A percentile compares a stretch with the other conserved stretches of the same genome.
These are phyloP conservation scores for Ceratosolen solmsi DNA, from an alignment of 1,140 invertebrate genomes.

Conservation along the genomic window DNA sequence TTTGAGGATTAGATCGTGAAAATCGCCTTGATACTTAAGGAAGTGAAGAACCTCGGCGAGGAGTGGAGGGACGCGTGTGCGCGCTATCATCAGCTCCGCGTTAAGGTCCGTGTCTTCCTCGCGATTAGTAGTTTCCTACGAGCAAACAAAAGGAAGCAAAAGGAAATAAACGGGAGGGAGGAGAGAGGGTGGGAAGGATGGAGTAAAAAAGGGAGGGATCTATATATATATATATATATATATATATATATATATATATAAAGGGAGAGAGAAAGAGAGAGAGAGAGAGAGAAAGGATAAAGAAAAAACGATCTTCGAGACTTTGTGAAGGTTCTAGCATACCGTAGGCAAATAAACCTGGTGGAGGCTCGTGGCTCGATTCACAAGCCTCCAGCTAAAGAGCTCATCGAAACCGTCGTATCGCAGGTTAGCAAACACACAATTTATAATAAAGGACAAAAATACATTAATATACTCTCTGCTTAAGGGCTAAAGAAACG, in stretches of 20 bases:
- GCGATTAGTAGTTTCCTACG: background rate
- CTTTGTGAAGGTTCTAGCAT: background rate
- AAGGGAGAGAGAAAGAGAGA: too few relatives aligned
- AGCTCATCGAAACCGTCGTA: background rate
- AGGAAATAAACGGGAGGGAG: background rate
- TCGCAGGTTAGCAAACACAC: slow-evolving; percentile 20
- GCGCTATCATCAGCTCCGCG: background rate
- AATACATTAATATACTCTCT: slow-evolving; percentile 41
- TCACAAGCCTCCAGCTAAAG: background rate
- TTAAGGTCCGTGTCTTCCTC: background rate
- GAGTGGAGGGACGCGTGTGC: too few relatives aligned
- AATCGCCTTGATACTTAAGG: slow-evolving; percentile 18
- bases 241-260: too few relatives aligned
- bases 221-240: too few relatives aligned
- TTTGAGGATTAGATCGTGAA: slow-evolving; percentile 42
- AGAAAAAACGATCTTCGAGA: slow-evolving; percentile 25
- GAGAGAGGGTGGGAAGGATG: too few relatives aligned
- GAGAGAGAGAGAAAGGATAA: background rate
- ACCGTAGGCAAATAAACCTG: background rate
- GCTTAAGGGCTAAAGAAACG: slow-evolving; percentile 32
- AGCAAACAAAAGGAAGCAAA: slow-evolving; percentile 1
- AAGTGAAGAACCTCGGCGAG: background rate
- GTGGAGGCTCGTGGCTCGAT: background rate
- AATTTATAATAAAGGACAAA: slow-evolving; percentile 30
- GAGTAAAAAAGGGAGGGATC: too few relatives aligned